Evolutionary conservation across 2,113 vertebrate species (phyloP).

Genomic region (Gymnarchus niloticus): DNA sequence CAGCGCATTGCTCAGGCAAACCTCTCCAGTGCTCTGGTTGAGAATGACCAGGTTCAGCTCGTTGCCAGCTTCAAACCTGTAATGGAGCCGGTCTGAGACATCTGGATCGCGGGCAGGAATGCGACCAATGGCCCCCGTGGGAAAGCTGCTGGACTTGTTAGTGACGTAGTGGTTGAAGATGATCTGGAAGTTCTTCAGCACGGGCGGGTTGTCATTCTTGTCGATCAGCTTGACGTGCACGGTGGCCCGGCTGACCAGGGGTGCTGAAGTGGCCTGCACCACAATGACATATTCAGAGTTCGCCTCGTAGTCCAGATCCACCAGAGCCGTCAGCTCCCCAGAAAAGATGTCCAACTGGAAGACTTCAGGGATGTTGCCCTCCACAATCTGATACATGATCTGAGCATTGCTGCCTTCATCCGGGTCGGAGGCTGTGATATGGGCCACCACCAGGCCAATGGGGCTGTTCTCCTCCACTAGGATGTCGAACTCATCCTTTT

Average conservation of each 20-base stretch:
- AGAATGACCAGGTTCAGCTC: slow-evolving; percentile 85
- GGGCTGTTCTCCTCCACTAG: slow-evolving; percentile 93
- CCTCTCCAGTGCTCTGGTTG: slow-evolving; percentile 81
- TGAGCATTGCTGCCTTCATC: slow-evolving; percentile 94
- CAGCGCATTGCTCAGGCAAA: slow-evolving; percentile 80
- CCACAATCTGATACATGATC: slow-evolving; percentile 97
- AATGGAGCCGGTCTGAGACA: slow-evolving; percentile 78
- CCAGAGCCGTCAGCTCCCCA: slow-evolving; percentile 81
- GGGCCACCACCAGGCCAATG: slow-evolving; percentile 82
- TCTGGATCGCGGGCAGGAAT: slow-evolving; percentile 87
- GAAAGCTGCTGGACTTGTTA: slow-evolving; percentile 84
- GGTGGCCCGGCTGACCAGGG: slow-evolving; percentile 86
- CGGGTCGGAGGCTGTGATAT: slow-evolving; percentile 83
- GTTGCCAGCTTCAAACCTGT: slow-evolving; percentile 82
- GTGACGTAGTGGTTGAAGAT: slow-evolving; percentile 97
- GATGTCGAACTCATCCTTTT: slow-evolving; percentile 87
- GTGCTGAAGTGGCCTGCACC: slow-evolving; percentile 90
- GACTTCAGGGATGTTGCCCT: slow-evolving; percentile 92
- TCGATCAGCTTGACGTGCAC: slow-evolving; percentile 87
- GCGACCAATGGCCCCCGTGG: slow-evolving; percentile 78
- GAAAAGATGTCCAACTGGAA: slow-evolving; percentile 97
- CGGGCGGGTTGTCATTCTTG: slow-evolving; percentile 82
- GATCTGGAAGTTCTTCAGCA: slow-evolving; percentile 91
- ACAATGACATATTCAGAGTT: slow-evolving; percentile 83
- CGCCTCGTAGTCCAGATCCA: slow-evolving; percentile 86